Base-by-base conservation (phyloP, 2,888 invertebrate genomes). In the Orchesella flavescens region DNA sequence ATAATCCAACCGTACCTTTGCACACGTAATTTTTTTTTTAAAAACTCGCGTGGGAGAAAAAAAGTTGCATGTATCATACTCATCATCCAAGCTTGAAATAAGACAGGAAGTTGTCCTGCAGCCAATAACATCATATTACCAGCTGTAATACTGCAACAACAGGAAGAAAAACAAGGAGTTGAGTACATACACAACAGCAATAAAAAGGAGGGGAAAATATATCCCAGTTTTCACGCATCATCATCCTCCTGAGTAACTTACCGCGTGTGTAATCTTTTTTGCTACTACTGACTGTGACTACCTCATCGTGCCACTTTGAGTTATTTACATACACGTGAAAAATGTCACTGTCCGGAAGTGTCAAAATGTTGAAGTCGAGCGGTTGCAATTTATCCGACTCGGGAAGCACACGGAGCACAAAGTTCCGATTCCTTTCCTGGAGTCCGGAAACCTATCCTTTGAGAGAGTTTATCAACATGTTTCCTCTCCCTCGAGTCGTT, bases 391-490 rank as follows among this genome's bases (percentile, higher is more conserved):
- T 82, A 24, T 87, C 87, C 55, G 87, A 86, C 63, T 84, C 85
- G 65, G 86, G 85, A 61, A 86, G 86, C 71, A 87, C 87, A 57
- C 77, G 84, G 57, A 87, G 86, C 72, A 83, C 87, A 72, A 80
- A 85, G 49, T 88, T 88, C 80, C 86, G 87, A 59, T 86, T 86
- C 61, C 78, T 86, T 13, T 88, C 88, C 46, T 88, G 88, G 88
- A 86, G 84, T 74, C 85, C 84, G 68, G 87, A 87, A 75, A 88
- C 86, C 13, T 83, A 86, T 81, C 75, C 83, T 5, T 77, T 87
- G 15, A 68, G 84, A n/a, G 86, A 87, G 55, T 88, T 88, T 53
- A 83, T 87, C 68, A 85, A 84, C 65, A 77, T 82, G 55, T 86
- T 85, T 75, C 83, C 86, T 13, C 71, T 88, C 55, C 88, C 88